These are phyloP conservation scores for Bombus soroeensis DNA, from an alignment of 1,140 invertebrate genomes.

Conservation along the genomic window DNA sequence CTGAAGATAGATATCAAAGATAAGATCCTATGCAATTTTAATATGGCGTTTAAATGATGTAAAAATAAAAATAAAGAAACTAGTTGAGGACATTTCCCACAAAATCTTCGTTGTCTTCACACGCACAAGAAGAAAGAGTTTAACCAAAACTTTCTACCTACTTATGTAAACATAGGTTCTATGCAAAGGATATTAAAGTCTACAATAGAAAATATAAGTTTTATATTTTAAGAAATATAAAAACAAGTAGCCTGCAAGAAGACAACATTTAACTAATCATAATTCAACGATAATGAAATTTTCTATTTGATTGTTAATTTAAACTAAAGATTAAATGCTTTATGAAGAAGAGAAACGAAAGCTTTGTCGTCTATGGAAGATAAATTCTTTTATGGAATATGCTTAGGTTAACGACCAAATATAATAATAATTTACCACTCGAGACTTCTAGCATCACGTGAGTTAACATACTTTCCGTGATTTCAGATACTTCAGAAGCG, in stretches of 20 bases:
- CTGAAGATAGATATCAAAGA: too few relatives aligned
- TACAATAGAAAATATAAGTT: background rate
- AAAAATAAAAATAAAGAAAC: too few relatives aligned
- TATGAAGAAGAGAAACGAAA: background rate
- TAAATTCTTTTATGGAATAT: background rate
- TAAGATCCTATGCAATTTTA: too few relatives aligned
- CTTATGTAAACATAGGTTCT: background rate
- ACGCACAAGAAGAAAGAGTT: background rate
- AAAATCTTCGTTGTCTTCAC: too few relatives aligned
- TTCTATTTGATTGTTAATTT: background rate
- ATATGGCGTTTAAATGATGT: too few relatives aligned
- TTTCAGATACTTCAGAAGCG: background rate
- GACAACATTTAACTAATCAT: background rate
- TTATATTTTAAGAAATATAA: background rate
- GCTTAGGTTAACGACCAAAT: background rate
- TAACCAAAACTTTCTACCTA: background rate
- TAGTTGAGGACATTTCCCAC: too few relatives aligned
- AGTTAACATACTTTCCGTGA: slow-evolving; percentile 22
- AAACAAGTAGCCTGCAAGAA: background rate
- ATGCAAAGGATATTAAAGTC: too few relatives aligned
- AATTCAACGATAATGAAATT: background rate
- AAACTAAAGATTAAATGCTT: too few relatives aligned
- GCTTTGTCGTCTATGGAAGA: background rate
- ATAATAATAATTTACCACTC: slow-evolving; percentile 34
- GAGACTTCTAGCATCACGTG: background rate